phyloP scores from a whole-genome alignment of 2,797 vertebrate genomes.

The Heterohyrax brucei region DNA sequence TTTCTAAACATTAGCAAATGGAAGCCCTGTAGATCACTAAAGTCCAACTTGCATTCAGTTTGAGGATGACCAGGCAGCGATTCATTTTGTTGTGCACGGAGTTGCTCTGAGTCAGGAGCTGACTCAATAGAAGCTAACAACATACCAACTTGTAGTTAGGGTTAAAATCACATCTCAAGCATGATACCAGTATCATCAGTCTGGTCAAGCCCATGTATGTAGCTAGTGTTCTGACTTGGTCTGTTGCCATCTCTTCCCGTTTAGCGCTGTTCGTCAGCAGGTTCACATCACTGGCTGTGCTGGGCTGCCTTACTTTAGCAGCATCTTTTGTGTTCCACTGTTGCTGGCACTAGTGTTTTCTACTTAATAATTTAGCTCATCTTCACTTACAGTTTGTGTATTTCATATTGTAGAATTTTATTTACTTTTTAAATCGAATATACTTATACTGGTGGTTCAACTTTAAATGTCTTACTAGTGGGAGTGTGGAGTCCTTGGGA shows the following conservation, averaged over 20 bases:
- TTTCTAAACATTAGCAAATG: not conserved
- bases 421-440: not conserved
- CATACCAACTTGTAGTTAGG: not conserved
- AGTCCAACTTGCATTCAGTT: not conserved
- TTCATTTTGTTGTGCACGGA: not conserved
- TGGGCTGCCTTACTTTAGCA: not conserved
- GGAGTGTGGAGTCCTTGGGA: not conserved
- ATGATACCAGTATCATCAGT: not conserved
- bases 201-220: not conserved
- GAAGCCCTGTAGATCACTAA: not conserved
- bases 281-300: not conserved
- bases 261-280: not conserved
- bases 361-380: not conserved
- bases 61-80: not conserved
- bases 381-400: not conserved
- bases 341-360: not conserved
- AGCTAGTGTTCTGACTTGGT: not conserved
- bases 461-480: constrained; percentile 23
- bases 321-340: not conserved
- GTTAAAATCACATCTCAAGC: not conserved
- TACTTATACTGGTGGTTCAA: not conserved
- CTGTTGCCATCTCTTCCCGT: not conserved
- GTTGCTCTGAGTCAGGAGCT: not conserved
- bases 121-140: not conserved
- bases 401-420: not conserved